These are phyloP conservation scores for Lapara coniferarum DNA, from an alignment of 2,888 invertebrate genomes.

Conservation along the genomic window DNA sequence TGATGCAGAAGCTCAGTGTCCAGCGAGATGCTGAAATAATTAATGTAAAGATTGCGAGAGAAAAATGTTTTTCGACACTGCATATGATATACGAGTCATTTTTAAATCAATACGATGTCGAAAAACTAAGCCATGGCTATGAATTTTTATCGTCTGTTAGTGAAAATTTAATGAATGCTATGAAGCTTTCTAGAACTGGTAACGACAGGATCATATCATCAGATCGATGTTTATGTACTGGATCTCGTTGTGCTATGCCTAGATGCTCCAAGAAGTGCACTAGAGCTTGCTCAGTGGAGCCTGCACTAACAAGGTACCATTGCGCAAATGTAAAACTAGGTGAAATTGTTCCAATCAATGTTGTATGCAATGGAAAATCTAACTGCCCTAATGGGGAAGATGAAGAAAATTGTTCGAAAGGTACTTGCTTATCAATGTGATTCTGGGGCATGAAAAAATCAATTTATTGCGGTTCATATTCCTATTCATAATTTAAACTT, in stretches of 20 bases:
- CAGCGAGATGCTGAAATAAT: conserved; percentile 39
- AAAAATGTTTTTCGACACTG: conserved; percentile 52
- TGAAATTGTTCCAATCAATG: conserved; percentile 48
- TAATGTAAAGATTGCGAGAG: conserved; percentile 48
- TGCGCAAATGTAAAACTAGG: conserved; percentile 46
- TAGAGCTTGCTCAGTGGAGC: conserved; percentile 56
- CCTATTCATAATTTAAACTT: conserved; percentile 25
- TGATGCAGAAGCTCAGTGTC: conserved; percentile 49
- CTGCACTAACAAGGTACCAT: conserved; percentile 52
- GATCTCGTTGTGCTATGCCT: conserved; percentile 50
- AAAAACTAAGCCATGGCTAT: conserved; percentile 51
- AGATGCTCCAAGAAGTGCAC: conserved; percentile 57
- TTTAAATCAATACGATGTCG: conserved; percentile 34
- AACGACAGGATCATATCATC: conserved; percentile 53
- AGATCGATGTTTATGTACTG: conserved; percentile 58
- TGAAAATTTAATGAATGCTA: conserved; percentile 55
- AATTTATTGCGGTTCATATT: neutral
- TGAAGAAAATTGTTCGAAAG: conserved; percentile 59
- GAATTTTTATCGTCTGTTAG: conserved; percentile 52
- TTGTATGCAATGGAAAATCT: conserved; percentile 58
- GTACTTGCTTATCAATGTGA: conserved; percentile 40
- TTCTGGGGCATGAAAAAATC: neutral
- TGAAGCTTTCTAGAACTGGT: conserved; percentile 63
- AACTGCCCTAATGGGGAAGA: conserved; percentile 66
- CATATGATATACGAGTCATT: conserved; percentile 51